These are phyloP conservation scores for Perithous albicinctus DNA, from an alignment of 2,888 invertebrate genomes.

Conservation along the genomic window DNA sequence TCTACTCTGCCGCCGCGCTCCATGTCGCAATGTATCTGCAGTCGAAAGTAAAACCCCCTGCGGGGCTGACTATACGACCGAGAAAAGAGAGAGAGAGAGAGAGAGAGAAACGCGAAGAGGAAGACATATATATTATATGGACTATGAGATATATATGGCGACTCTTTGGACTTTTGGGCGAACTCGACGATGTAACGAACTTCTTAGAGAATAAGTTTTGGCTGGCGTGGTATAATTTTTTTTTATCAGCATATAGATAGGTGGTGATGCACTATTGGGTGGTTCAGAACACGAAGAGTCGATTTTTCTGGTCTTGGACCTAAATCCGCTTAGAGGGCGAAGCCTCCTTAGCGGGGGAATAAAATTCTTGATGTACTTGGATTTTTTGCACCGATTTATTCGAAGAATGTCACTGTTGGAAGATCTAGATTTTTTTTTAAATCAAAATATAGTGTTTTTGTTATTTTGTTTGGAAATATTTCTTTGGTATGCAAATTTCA, in stretches of 20 bases:
- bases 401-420: too few relatives aligned
- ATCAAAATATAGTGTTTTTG: too few relatives aligned
- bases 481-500: too few relatives aligned
- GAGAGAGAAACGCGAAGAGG: conserved; percentile 10
- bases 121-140: not conserved
- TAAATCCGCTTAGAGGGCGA: too few relatives aligned
- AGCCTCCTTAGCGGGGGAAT: too few relatives aligned
- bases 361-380: too few relatives aligned
- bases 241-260: too few relatives aligned
- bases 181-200: conserved; percentile 42
- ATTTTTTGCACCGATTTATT: too few relatives aligned
- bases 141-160: conserved; percentile 21
- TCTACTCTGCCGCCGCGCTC: conserved; percentile 66
- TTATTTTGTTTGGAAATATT: too few relatives aligned
- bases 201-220: conserved; percentile 50
- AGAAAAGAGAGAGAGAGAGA: conserved; percentile 50
- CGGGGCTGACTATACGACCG: conserved; percentile 31
- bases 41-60: conserved; percentile 73
- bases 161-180: conserved; percentile 17
- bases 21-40: conserved; percentile 84
- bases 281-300: not conserved
- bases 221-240: conserved; percentile 47
- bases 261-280: too few relatives aligned
- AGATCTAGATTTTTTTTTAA: too few relatives aligned
- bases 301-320: too few relatives aligned